Evolutionary conservation across 2,888 invertebrate species (phyloP).

Genomic region (Brachyptera risi): DNA sequence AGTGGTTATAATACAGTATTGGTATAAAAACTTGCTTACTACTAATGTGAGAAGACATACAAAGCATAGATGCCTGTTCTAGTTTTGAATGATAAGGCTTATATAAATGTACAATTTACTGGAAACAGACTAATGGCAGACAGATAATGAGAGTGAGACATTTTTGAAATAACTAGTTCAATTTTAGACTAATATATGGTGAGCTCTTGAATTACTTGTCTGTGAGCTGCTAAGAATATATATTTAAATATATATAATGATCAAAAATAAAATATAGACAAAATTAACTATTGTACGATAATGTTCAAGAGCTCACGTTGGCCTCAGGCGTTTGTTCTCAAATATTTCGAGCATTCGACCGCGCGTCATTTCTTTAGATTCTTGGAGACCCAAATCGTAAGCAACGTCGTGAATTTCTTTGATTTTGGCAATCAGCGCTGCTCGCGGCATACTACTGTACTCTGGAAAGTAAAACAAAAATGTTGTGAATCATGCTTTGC

Average conservation of each 20-base stretch:
- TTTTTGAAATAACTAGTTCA: background rate
- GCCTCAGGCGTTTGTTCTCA: background rate
- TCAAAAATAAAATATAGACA: background rate
- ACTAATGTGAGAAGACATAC: too few relatives aligned
- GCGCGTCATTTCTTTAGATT: constrained; percentile 94
- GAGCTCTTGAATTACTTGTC: background rate
- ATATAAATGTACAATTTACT: too few relatives aligned
- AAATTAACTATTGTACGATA: background rate
- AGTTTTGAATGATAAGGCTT: too few relatives aligned
- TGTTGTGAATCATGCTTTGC: background rate
- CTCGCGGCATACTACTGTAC: constrained; percentile 56
- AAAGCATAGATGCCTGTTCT: too few relatives aligned
- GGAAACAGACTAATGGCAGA: too few relatives aligned
- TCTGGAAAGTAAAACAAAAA: background rate
- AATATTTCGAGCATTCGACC: constrained; percentile 84
- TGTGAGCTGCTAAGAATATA: background rate
- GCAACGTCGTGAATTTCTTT: constrained; percentile 91
- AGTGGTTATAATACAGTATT: too few relatives aligned
- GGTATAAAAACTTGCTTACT: too few relatives aligned
- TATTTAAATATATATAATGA: background rate
- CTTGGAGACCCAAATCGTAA: constrained; percentile 90
- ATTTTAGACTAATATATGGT: background rate
- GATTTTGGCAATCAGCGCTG: constrained; percentile 86
- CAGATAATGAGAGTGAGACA: too few relatives aligned
- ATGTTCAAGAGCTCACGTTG: background rate